Conservation (phyloP, 2,113 vertebrate genomes). For the Antechinus flavipes region DNA sequence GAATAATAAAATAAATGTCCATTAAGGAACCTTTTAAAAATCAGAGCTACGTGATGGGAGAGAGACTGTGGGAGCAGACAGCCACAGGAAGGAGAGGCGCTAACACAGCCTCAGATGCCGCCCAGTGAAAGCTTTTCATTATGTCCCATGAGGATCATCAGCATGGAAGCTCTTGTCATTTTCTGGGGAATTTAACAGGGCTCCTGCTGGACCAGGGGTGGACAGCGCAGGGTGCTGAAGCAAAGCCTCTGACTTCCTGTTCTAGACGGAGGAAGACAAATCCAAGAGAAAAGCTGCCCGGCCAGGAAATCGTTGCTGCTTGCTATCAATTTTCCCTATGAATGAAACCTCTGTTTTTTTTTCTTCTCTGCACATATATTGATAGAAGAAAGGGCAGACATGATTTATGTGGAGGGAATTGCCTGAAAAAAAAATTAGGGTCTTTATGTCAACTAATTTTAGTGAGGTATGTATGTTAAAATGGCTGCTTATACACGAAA, state of each 20-base stretch:
- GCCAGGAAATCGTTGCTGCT: neutral
- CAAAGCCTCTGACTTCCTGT: neutral
- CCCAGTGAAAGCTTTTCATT: neutral
- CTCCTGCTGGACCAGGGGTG: neutral
- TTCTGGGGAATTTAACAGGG: neutral
- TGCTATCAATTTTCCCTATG: neutral
- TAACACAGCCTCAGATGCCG: neutral
- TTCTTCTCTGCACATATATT: neutral
- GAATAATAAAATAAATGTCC: neutral
- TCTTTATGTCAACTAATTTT: neutral
- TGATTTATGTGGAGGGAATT: neutral
- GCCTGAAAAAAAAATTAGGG: neutral
- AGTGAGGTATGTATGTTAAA: neutral
- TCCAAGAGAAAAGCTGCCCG: neutral
- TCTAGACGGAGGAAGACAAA: neutral
- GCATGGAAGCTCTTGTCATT: neutral
- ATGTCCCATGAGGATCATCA: neutral
- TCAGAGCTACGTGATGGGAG: neutral
- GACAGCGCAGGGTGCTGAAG: neutral
- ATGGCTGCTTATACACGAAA: neutral
- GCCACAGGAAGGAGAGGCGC: neutral
- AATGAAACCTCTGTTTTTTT: neutral
- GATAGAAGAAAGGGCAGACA: neutral
- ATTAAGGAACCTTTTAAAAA: neutral
- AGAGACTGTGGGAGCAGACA: neutral